phyloP scores from a whole-genome alignment of 2,113 vertebrate genomes.

The Miniopterus natalensis region DNA sequence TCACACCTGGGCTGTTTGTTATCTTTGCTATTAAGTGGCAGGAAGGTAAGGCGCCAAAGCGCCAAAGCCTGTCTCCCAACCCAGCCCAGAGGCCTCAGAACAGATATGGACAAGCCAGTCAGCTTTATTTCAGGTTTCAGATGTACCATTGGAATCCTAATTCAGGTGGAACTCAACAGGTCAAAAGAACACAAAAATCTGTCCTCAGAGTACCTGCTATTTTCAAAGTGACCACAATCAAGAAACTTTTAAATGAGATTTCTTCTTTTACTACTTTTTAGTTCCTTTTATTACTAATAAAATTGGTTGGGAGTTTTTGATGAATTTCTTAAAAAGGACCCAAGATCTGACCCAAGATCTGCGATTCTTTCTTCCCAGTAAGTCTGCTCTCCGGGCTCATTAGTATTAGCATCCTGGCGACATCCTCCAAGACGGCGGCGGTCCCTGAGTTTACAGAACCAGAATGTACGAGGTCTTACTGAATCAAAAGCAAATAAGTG shows the following conservation, averaged over 20 bases:
- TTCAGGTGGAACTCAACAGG: constrained; percentile 63
- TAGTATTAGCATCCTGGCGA: not conserved
- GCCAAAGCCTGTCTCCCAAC: constrained; percentile 2
- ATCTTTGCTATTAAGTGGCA: constrained; percentile 33
- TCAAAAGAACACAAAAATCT: constrained; percentile 60
- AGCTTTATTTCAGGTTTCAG: constrained; percentile 71
- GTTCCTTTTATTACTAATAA: not conserved
- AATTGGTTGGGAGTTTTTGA: not conserved
- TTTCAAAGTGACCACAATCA: constrained; percentile 1
- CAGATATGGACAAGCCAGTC: constrained; percentile 12
- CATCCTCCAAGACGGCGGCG: not conserved
- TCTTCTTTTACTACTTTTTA: constrained; percentile 33
- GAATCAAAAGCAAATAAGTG: constrained; percentile 18
- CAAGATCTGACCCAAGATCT: not conserved
- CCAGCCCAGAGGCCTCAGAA: constrained; percentile 5
- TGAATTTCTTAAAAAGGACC: not conserved
- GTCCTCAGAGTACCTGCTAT: constrained; percentile 55
- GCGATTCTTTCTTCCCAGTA: not conserved
- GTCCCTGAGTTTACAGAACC: not conserved
- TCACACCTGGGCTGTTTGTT: constrained; percentile 43
- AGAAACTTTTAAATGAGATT: constrained; percentile 46
- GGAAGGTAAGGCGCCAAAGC: not conserved
- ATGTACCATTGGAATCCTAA: constrained; percentile 53
- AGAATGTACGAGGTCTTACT: not conserved
- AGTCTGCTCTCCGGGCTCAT: not conserved